A percentile compares a stretch with the other conserved stretches of the same genome.
phyloP scores from a whole-genome alignment of 2,888 invertebrate genomes.

The Acanthosepion lycidas region DNA sequence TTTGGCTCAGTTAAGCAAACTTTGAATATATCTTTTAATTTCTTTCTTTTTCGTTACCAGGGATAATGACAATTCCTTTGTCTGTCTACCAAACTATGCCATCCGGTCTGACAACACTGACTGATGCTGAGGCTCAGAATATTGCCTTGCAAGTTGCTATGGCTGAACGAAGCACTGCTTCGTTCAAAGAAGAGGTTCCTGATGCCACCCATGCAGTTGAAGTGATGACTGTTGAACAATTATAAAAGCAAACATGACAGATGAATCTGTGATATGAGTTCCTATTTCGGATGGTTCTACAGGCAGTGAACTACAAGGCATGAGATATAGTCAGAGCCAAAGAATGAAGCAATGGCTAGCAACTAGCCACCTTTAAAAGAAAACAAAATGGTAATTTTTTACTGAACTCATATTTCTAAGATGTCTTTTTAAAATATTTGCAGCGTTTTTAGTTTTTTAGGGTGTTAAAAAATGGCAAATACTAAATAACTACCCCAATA shows the following conservation, averaged over 20 bases:
- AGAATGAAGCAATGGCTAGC: neutral
- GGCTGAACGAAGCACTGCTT: constrained; percentile 60
- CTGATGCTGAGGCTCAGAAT: constrained; percentile 23
- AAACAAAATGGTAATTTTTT: neutral
- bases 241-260: constrained; percentile 47
- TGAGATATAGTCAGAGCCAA: neutral
- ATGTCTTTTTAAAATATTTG: neutral
- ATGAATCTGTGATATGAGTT: neutral
- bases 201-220: constrained; percentile 69
- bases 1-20: neutral
- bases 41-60: constrained; percentile 79
- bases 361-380: neutral
- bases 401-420: neutral
- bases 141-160: constrained; percentile 67
- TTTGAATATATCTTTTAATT: neutral
- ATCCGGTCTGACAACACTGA: constrained; percentile 76
- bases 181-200: constrained; percentile 60
- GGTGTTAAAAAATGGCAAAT: neutral
- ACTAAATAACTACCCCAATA: neutral
- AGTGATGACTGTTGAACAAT: constrained; percentile 62
- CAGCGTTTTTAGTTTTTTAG: neutral
- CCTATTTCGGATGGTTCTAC: neutral
- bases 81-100: constrained; percentile 98
- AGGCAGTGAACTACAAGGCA: neutral
- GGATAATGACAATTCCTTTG: constrained; percentile 96